A percentile compares a stretch with the other conserved stretches of the same genome.
These are phyloP conservation scores for Drosophila percnosoma DNA, from an alignment of 2,888 invertebrate species.

Conservation along the genomic window DNA sequence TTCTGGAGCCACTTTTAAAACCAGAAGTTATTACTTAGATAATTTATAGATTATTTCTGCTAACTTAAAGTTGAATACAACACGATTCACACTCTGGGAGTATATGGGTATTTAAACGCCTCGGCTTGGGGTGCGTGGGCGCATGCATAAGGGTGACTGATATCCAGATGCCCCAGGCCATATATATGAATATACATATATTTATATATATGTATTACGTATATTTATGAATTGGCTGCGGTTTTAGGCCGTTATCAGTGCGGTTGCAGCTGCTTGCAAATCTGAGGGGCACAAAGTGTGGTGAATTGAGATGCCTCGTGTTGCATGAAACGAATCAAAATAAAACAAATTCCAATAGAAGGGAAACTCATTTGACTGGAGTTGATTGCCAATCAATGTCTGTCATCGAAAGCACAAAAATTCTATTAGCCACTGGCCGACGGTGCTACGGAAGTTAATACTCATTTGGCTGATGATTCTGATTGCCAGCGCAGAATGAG, in stretches of 20 bases:
- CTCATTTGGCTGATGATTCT: constrained; percentile 58
- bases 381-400: constrained; percentile 74
- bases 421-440: constrained; percentile 69
- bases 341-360: constrained; percentile 37
- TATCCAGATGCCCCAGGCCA: constrained; percentile 20
- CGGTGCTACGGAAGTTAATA: constrained; percentile 57
- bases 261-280: constrained; percentile 43
- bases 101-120: too few species aligned
- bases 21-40: neutral
- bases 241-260: constrained; percentile 43
- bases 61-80: neutral
- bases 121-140: constrained; percentile 32
- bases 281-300: neutral
- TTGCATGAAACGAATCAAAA: constrained; percentile 22
- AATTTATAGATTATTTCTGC: neutral
- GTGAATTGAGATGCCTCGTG: neutral
- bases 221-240: constrained; percentile 24
- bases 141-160: constrained; percentile 57
- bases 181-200: neutral
- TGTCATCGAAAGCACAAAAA: constrained; percentile 56
- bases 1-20: neutral
- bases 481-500: constrained; percentile 40
- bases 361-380: constrained; percentile 73
- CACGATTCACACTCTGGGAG: neutral
- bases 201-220: neutral